A percentile compares a stretch with the other conserved stretches of the same genome.
phyloP scores from a whole-genome alignment of 2,888 invertebrate genomes.

The Megaustenia siamemsis region DNA sequence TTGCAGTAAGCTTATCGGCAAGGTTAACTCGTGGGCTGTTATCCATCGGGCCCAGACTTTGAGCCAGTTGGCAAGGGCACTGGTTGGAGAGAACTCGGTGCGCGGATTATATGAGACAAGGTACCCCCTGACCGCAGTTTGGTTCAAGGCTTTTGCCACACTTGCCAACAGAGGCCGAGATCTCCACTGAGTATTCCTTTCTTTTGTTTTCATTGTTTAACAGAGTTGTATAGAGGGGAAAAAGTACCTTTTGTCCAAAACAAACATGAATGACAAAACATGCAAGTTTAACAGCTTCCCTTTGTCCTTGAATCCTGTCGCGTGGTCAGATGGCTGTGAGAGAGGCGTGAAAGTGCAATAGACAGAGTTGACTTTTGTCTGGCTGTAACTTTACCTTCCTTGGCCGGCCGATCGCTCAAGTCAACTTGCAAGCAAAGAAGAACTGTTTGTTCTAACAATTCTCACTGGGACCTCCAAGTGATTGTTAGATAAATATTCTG shows the following conservation, averaged over 20 bases:
- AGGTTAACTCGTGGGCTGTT: background rate
- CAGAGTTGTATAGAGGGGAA: background rate
- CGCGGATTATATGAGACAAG: slow-evolving; percentile 24
- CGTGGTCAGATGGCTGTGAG: background rate
- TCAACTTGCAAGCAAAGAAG: slow-evolving; percentile 6
- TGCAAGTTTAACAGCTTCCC: background rate
- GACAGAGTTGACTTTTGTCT: background rate
- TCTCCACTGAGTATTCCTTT: background rate
- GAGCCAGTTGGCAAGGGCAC: slow-evolving; percentile 11
- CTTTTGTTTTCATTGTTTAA: background rate
- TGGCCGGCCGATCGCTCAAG: slow-evolving; percentile 2
- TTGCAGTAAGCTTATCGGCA: too few species aligned
- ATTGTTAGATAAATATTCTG: background rate
- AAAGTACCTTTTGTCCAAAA: slow-evolving; percentile 17
- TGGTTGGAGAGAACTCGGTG: background rate
- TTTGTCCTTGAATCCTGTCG: background rate
- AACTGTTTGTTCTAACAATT: background rate
- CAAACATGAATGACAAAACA: background rate
- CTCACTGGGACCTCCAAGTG: background rate
- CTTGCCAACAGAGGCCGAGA: background rate
- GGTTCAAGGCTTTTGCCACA: background rate
- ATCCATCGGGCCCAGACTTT: background rate
- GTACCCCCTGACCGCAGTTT: too few species aligned
- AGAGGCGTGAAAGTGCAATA: background rate
- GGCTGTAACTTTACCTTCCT: slow-evolving; percentile 9